Evolutionary conservation across 2,888 invertebrate genomes (phyloP).

Genomic region (Drosophila falleni): DNA sequence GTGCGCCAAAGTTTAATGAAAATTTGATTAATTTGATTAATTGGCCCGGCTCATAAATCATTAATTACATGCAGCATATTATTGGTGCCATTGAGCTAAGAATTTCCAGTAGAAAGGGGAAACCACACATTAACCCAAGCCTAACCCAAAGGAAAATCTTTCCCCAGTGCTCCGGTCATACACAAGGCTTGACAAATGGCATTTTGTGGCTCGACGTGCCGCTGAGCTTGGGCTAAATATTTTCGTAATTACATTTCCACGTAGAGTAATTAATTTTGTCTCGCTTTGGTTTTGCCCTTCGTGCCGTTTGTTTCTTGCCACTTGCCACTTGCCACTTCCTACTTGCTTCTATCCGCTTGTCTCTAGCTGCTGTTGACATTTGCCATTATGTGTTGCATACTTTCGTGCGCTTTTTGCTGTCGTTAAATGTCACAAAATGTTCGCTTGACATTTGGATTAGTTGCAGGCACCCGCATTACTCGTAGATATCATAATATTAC

Average conservation of each 20-base stretch:
- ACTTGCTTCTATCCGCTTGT: background rate
- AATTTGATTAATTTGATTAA: constrained; percentile 83
- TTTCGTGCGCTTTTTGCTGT: constrained; percentile 64
- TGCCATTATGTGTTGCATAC: constrained; percentile 76
- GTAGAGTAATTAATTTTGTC: constrained; percentile 85
- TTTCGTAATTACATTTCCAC: constrained; percentile 85
- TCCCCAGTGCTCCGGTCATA: constrained; percentile 14
- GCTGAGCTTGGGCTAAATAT: constrained; percentile 81
- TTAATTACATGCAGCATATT: constrained; percentile 78
- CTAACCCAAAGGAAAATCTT: constrained; percentile 58
- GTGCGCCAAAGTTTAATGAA: constrained; percentile 75
- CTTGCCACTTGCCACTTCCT: background rate
- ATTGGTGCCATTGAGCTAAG: constrained; percentile 58
- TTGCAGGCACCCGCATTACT: constrained; percentile 43
- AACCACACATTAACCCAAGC: constrained; percentile 48
- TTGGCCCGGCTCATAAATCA: constrained; percentile 77
- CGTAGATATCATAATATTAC: constrained; percentile 58
- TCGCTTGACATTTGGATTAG: constrained; percentile 56
- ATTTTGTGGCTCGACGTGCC: constrained; percentile 75
- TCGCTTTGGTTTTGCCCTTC: constrained; percentile 67
- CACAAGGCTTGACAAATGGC: constrained; percentile 74
- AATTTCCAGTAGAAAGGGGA: background rate
- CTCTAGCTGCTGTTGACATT: constrained; percentile 78
- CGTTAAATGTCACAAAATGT: constrained; percentile 63
- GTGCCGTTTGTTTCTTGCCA: background rate